Evolutionary conservation across 1,140 invertebrate species (phyloP), one percentile per base, ranked within the genome.

Genomic region (Zaprionus lachaisei): DNA sequence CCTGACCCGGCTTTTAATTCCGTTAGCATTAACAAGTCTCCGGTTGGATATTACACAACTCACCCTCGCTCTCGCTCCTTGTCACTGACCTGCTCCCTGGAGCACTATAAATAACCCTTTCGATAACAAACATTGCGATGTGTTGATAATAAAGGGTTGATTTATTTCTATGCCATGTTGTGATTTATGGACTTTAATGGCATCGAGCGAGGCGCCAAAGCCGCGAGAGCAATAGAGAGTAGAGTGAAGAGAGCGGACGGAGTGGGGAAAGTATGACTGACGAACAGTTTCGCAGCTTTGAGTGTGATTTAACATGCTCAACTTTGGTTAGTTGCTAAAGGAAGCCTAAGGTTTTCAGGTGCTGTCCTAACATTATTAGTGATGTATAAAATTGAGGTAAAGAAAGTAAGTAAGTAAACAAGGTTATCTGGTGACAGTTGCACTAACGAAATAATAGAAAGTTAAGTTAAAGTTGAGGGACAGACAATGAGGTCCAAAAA

Each of bases 111-210:
- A 89, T 89, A 89, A 89, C 85, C 85, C 85, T 89, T 85, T 90
- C 85, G 85, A 89, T 89, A 89, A 89, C 85, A 90, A 90, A 90
- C 81, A 89, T 90, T 90, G 85, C 85, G 85, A 89, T 90, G 85
- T 89, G 85, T 90, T 89, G 85, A 89, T 89, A 89, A 89, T 89
- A 89, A 89, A 90, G 85, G 85, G 85, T 89, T 89, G 85, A 89
- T 89, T 89, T 89, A 89, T 89, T 89, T 89, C 85, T 90, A 90
- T 90, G 85, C 85, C 80, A 90, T 84, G 85, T 84, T 90, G 85
- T 89, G 85, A 89, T 89, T 89, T 89, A 89, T 89, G 85, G 77
- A 78, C 85, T 89, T 90, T 89, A 89, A 89, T 90, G 85, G 81
- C 81, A 37, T 61, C 65, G 49, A 24, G 38, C 54, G 51, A 60